Conservation (phyloP, 2,113 vertebrate species). For the Eurystomus gularis region DNA sequence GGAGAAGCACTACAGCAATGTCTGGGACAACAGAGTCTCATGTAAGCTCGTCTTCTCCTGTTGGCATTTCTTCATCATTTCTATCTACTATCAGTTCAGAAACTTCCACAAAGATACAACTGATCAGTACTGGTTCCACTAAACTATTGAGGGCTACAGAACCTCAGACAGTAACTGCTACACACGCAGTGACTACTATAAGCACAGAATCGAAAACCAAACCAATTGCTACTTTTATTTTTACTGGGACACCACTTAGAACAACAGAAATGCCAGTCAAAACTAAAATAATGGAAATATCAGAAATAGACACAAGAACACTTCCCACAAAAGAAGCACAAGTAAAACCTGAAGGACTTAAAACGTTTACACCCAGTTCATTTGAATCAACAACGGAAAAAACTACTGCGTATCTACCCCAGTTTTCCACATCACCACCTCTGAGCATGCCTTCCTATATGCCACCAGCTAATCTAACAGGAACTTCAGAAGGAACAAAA, state of each 20-base stretch:
- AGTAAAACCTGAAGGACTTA: background rate
- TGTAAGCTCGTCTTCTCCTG: slow-evolving; percentile 18
- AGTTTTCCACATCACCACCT: background rate
- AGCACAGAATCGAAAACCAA: background rate
- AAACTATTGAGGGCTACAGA: background rate
- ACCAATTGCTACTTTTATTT: background rate
- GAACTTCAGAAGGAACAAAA: background rate
- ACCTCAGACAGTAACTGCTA: background rate
- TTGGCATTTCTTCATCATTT: background rate
- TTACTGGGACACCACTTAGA: background rate
- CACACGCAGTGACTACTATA: background rate
- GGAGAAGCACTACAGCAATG: background rate
- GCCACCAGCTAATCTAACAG: background rate
- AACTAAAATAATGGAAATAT: slow-evolving; percentile 50
- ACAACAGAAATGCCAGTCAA: slow-evolving; percentile 28
- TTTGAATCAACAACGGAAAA: slow-evolving; percentile 3
- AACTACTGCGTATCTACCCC: background rate
- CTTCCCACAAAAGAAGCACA: slow-evolving; percentile 55
- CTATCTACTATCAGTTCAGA: background rate
- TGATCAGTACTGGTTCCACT: background rate
- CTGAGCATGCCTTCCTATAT: background rate
- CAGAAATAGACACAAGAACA: background rate
- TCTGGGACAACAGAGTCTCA: background rate
- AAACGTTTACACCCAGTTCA: background rate
- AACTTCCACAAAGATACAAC: background rate